Evolutionary conservation across 2,888 invertebrate species (phyloP).

Genomic region (Cheilosia vernalis): DNA sequence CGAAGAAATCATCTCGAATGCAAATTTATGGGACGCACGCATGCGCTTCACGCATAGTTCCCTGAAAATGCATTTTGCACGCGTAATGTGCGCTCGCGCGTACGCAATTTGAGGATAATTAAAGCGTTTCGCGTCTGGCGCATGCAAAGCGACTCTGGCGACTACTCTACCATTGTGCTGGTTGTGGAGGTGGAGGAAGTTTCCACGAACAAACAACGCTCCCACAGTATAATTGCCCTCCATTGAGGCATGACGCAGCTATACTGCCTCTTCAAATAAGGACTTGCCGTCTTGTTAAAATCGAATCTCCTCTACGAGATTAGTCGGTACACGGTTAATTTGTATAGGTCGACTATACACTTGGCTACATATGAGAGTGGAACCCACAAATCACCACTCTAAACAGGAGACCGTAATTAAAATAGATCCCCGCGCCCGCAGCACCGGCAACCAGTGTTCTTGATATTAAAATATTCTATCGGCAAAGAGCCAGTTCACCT

Average conservation of each 20-base stretch:
- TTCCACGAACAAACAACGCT: conserved; percentile 52
- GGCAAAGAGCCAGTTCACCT: conserved; percentile 11
- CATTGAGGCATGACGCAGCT: conserved; percentile 52
- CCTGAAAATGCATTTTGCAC: conserved; percentile 71
- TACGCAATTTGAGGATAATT: conserved; percentile 73
- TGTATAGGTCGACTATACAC: conserved; percentile 30
- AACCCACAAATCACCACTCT: conserved; percentile 69
- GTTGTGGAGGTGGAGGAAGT: conserved; percentile 25
- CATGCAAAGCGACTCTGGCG: conserved; percentile 64
- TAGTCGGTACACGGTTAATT: conserved; percentile 50
- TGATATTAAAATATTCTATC: conserved; percentile 53
- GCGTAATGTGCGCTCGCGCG: conserved; percentile 61
- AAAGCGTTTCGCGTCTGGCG: conserved; percentile 62
- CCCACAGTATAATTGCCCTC: conserved; percentile 66
- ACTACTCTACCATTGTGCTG: background rate
- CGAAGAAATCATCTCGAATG: conserved; percentile 72
- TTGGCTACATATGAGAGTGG: conserved; percentile 47
- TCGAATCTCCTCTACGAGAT: conserved; percentile 34
- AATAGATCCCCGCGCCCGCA: conserved; percentile 54
- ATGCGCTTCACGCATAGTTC: conserved; percentile 74
- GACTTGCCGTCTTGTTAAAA: conserved; percentile 70
- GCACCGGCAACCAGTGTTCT: conserved; percentile 43
- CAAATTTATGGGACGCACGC: conserved; percentile 75
- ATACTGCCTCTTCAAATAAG: conserved; percentile 60
- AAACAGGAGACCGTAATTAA: conserved; percentile 68